Conservation (phyloP, 2,797 vertebrate species). For the Synanceia verrucosa region DNA sequence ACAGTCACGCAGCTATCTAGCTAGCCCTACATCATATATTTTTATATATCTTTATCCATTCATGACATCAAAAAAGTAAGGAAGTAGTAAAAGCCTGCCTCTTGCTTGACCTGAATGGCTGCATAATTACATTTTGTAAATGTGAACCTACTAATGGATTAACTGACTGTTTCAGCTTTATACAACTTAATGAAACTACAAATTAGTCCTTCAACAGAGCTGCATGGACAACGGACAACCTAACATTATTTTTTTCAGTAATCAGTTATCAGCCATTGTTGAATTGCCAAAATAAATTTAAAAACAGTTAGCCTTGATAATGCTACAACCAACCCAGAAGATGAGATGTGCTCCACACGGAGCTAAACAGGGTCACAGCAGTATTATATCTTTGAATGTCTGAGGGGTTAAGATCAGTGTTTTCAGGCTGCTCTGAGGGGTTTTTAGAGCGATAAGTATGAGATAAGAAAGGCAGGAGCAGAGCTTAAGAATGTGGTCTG, state of each 20-base stretch:
- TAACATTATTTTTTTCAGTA: too few species aligned
- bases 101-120: too few species aligned
- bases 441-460: conserved; percentile 26
- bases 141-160: too few species aligned
- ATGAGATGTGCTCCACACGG: background rate
- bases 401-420: conserved; percentile 10
- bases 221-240: background rate
- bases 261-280: background rate
- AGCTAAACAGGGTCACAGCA: background rate
- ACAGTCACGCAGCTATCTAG: too few species aligned
- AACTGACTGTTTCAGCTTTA: background rate
- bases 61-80: too few species aligned
- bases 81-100: too few species aligned
- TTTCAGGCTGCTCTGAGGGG: conserved; percentile 8
- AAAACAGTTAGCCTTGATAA: background rate
- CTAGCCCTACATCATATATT: too few species aligned
- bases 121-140: too few species aligned
- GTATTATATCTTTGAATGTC: background rate
- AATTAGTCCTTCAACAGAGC: background rate
- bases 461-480: conserved; percentile 29
- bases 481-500: conserved; percentile 15
- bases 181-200: background rate
- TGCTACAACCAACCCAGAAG: background rate
- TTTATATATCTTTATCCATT: too few species aligned
- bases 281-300: background rate